Evolutionary conservation across 1,140 invertebrate species (phyloP).

Genomic region (Drosophila parabipectinata): DNA sequence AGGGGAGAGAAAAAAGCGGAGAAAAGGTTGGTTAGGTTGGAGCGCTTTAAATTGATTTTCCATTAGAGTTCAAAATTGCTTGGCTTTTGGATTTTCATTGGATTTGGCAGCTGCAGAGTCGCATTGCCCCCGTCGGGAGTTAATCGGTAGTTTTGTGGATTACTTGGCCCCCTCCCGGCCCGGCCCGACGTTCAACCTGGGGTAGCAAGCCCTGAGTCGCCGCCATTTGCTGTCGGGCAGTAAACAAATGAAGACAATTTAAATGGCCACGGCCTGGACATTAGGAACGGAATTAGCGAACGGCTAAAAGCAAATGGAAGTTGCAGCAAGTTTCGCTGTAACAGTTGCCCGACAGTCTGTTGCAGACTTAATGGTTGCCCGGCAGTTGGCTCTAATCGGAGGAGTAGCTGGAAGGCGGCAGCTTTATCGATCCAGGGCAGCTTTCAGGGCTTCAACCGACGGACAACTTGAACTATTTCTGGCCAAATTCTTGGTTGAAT

Average conservation of each 20-base stretch:
- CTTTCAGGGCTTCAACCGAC: not conserved
- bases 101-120: constrained; percentile 71
- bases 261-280: constrained; percentile 70
- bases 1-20: constrained; percentile 7
- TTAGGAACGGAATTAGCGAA: constrained; percentile 58
- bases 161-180: constrained; percentile 11
- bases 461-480: constrained; percentile 1
- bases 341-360: constrained; percentile 40
- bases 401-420: not conserved
- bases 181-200: not conserved
- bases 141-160: constrained; percentile 77
- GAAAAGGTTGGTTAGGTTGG: not conserved
- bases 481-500: constrained; percentile 1
- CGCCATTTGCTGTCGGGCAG: constrained; percentile 43
- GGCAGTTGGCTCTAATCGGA: constrained; percentile 19
- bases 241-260: constrained; percentile 81
- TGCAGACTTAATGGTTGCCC: constrained; percentile 24
- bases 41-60: constrained; percentile 78
- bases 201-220: not conserved
- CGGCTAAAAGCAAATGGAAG: constrained; percentile 50
- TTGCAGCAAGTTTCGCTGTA: constrained; percentile 40
- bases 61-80: constrained; percentile 79
- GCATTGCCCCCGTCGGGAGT: constrained; percentile 56
- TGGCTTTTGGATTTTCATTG: constrained; percentile 77
- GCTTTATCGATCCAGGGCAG: constrained; percentile 22